A percentile compares a stretch with the other conserved stretches of the same genome.
These are phyloP conservation scores for Sapajus apella DNA, from an alignment of 2,113 vertebrate species.

Conservation along the genomic window DNA sequence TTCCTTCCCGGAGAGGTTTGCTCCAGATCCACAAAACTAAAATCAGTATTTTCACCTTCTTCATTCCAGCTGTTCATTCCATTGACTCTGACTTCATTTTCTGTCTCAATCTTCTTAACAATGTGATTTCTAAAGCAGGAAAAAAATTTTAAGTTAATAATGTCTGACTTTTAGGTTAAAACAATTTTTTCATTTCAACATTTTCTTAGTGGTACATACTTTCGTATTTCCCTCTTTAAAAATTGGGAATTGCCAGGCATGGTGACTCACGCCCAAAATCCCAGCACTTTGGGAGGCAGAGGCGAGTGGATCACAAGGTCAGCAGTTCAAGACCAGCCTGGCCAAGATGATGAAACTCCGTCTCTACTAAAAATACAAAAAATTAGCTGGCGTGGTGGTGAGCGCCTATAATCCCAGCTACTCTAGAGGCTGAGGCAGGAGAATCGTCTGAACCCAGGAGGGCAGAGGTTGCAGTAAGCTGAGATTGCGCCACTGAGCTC, in stretches of 20 bases:
- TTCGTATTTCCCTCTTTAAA: background rate
- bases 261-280: too few species aligned
- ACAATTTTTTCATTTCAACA: constrained; percentile 14
- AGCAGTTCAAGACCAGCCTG: too few species aligned
- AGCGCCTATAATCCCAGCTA: too few species aligned
- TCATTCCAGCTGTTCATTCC: constrained; percentile 86
- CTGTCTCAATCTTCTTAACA: constrained; percentile 83
- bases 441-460: too few species aligned
- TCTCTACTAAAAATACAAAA: too few species aligned
- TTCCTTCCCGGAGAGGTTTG: constrained; percentile 77
- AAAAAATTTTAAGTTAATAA: constrained; percentile 66
- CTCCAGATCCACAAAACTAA: constrained; percentile 79
- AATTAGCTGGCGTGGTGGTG: too few species aligned
- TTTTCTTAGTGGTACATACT: background rate
- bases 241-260: background rate
- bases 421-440: too few species aligned
- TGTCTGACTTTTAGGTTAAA: background rate
- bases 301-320: too few species aligned
- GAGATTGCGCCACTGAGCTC: too few species aligned
- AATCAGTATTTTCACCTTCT: constrained; percentile 75
- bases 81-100: constrained; percentile 84
- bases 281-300: too few species aligned
- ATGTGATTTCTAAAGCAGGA: constrained; percentile 89
- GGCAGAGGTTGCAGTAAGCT: too few species aligned
- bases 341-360: too few species aligned